A percentile compares a stretch with the other conserved stretches of the same genome.
Evolutionary conservation across 2,888 invertebrate species (phyloP).

Genomic region (Microctonus brassicae): DNA sequence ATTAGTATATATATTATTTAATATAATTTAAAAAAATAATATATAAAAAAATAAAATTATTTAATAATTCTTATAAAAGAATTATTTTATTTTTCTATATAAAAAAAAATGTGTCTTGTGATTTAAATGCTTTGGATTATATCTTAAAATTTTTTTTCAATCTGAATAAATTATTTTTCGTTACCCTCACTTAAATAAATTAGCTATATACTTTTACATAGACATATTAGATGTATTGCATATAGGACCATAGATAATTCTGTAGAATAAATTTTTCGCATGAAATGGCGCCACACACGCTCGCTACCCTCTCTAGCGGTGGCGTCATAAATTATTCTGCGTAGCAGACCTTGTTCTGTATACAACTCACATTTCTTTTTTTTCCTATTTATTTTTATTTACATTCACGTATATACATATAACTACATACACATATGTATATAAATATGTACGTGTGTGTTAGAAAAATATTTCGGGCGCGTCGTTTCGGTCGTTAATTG

Average conservation of each 20-base stretch:
- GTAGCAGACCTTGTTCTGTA: conserved; percentile 6
- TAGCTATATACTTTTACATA: background rate
- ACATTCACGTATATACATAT: background rate
- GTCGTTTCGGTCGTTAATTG: conserved; percentile 37
- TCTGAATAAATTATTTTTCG: background rate
- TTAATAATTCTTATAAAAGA: background rate
- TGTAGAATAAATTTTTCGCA: conserved; percentile 14
- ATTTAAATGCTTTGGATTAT: background rate
- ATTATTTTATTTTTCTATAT: background rate
- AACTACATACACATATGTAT: background rate
- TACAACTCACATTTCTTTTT: background rate
- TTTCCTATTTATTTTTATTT: background rate
- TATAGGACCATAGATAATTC: background rate
- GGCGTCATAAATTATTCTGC: conserved; percentile 16
- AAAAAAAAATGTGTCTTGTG: background rate
- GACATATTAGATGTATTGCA: background rate
- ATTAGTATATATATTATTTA: background rate
- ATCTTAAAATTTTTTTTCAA: too few relatives aligned
- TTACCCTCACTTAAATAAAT: background rate
- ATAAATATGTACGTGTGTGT: background rate
- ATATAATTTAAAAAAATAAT: background rate
- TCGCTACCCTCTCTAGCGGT: background rate
- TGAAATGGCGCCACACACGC: conserved; percentile 19
- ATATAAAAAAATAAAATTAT: background rate
- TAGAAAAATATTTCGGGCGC: background rate